A percentile compares a stretch with the other conserved stretches of the same genome.
These are phyloP conservation scores for Ochropleura leucogaster DNA, from an alignment of 2,888 invertebrate genomes.

Conservation along the genomic window DNA sequence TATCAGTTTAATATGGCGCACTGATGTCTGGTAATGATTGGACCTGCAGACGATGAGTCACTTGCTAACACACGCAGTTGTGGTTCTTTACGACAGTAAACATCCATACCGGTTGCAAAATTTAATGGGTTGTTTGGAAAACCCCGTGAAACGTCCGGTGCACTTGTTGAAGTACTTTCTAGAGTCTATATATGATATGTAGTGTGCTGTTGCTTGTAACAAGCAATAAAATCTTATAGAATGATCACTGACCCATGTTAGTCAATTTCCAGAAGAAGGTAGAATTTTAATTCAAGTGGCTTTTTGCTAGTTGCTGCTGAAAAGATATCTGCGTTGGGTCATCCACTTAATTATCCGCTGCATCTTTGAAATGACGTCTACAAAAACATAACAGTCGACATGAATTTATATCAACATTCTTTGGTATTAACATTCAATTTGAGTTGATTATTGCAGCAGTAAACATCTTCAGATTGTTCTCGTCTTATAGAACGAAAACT, in stretches of 20 bases:
- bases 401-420: neutral
- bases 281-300: neutral
- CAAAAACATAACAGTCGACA: neutral
- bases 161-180: neutral
- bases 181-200: neutral
- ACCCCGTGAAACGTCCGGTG: constrained; percentile 8
- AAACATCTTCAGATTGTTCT: neutral
- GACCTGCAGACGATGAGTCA: constrained; percentile 29
- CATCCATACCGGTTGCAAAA: constrained; percentile 19
- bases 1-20: constrained; percentile 26
- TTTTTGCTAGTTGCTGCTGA: neutral
- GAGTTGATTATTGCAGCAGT: neutral
- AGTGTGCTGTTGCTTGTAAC: too few species aligned
- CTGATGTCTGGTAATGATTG: constrained; percentile 20
- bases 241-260: neutral
- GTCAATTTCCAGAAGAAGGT: neutral
- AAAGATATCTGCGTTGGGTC: too few species aligned
- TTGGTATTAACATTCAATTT: neutral
- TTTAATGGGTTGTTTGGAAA: constrained; percentile 20
- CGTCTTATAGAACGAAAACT: constrained; percentile 9
- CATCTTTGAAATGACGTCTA: neutral
- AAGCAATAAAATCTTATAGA: neutral
- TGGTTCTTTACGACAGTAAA: constrained; percentile 34
- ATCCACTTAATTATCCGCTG: too few species aligned
- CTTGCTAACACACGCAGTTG: constrained; percentile 12